Base-by-base conservation (phyloP, 2,888 invertebrate genomes). In the Eupithecia inturbata region DNA sequence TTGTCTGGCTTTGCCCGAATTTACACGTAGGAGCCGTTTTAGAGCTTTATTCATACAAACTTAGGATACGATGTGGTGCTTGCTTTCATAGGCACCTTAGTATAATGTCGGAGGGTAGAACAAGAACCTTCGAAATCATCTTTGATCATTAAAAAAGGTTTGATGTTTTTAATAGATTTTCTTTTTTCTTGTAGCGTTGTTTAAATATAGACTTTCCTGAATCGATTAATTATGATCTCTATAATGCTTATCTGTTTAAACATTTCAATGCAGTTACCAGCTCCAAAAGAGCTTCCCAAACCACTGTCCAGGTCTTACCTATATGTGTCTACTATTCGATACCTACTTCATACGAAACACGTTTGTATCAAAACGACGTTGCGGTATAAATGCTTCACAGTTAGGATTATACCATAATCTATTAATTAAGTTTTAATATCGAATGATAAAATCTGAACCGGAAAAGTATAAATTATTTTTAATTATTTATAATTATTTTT, bases 1-100 rank as follows among this genome's bases (percentile, higher is more conserved):
- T 85, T 82, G 84, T 83, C 83, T 77, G 72, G 70, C 68, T 76
- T 74, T 80, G 82, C 74, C 82, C 83, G 87, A 87, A 88, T 87
- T 88, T 85, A 79, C 85, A 78, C 83, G 79, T 88, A 86, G 87
- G 87, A 88, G 36, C 22, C 16, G 22, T 39, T 5, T 39, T 36
- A 53, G 14, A 88, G 66, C 66, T 39, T 66, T 66, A 26, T 66
- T 22, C 66, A 22, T 39, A 66, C 66, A 66, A 66, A 39, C 63
- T 28, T 10, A 63, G 53, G 1, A 22, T 12, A n/a, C 3, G 9
- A n/a, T 49, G 49, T 7, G 7, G 45, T 45, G 6, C 19, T 45
- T 45, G 45, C 45, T 45, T 45, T 45, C n/a, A 19, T 5, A n/a
- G 19, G 16, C 41, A 45, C n/a, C 49, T 31, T 31, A 31, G 31